These are phyloP conservation scores for Ctenochaetus hawaiiensis DNA, from an alignment of 2,797 vertebrate species.

Conservation along the genomic window DNA sequence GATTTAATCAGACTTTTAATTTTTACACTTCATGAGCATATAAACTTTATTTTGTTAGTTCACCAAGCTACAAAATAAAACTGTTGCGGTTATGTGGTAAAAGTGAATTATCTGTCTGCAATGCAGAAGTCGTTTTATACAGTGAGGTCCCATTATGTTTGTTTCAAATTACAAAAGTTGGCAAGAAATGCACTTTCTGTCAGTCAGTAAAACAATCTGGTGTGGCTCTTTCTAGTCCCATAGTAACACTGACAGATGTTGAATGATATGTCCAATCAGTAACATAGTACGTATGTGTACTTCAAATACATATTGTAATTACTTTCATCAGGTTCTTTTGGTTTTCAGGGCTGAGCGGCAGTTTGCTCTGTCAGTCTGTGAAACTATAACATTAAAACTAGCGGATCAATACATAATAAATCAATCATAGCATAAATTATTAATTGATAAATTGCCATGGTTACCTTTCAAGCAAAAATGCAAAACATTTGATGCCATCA, in stretches of 20 bases:
- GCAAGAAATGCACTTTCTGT: neutral
- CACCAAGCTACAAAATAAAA: neutral
- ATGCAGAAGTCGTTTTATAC: neutral
- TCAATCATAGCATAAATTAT: too few relatives aligned
- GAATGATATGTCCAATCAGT: neutral
- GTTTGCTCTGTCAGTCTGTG: neutral
- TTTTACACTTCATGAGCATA: neutral
- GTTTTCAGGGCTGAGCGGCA: neutral
- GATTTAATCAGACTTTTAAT: neutral
- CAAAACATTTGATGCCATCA: neutral
- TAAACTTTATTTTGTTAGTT: neutral
- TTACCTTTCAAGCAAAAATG: too few relatives aligned
- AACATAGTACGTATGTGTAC: neutral
- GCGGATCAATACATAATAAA: too few relatives aligned
- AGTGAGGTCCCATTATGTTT: neutral
- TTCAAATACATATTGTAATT: neutral
- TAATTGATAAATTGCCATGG: too few relatives aligned
- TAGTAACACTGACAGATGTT: neutral
- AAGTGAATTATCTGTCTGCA: neutral
- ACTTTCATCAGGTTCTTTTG: neutral
- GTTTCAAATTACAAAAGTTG: neutral
- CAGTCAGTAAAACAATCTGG: neutral
- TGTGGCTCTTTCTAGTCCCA: neutral
- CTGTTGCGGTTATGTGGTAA: neutral
- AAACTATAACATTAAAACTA: neutral